Evolutionary conservation across 1,140 invertebrate species (phyloP), one percentile per base, ranked within the genome.

Genomic region (Goniozus legneri): DNA sequence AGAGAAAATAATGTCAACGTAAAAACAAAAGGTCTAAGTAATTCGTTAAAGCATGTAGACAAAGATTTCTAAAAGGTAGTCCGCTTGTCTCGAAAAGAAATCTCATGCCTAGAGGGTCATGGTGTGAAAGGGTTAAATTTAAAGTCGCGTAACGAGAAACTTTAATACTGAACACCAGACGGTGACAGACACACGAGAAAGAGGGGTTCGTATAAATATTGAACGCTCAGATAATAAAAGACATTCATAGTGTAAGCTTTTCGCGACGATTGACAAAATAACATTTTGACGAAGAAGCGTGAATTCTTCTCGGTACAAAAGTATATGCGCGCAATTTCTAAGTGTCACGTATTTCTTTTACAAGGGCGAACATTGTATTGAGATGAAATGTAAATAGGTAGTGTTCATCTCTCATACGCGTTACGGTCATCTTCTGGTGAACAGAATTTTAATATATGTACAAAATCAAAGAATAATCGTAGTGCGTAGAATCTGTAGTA

Each of bases 391-490:
- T n/a, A n/a, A n/a, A n/a, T n/a, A n/a, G n/a, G n/a, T n/a, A n/a
- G n/a, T n/a, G n/a, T n/a, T n/a, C 20, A 40, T 8, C 34, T 16
- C 3, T 22, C 12, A 15, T 31, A 20, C 20, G 13, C 16, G n/a
- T 48, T 14, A 34, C 34, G 42, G 27, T 58, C 56, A 47, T 61
- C 54, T 56, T 51, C 56, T 54, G 54, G 48, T 59, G 47, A 53
- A 54, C 47, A 56, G 58, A 45, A n/a, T 61, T 60, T 49, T 53
- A 61, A 56, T 50, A 47, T 56, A 59, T 74, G 69, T 72, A 74
- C 70, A 75, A 71, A 73, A 72, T 71, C 60, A 70, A 71, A 71
- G 67, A 58, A 58, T 67, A 67, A 62, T 58, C 58, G 56, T 68
- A 71, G 61, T 56, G 40, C 45, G 53, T 69, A 69, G 59, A 61